Conservation (phyloP, 2,797 vertebrate genomes). For the Poecile montanus region DNA sequence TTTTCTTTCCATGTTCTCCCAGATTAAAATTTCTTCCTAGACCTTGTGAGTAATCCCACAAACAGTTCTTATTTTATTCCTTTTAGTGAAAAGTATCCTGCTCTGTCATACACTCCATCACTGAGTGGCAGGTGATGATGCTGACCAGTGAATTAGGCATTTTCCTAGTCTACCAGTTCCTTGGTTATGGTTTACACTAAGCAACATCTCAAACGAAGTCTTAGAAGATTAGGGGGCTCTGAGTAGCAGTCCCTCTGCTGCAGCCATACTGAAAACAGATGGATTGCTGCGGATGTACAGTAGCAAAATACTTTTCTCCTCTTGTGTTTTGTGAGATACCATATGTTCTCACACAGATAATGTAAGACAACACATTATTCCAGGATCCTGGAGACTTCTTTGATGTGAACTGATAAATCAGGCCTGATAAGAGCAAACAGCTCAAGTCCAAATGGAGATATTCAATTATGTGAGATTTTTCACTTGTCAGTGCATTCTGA, state of each 20-base stretch:
- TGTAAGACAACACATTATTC: constrained; percentile 3
- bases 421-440: constrained; percentile 59
- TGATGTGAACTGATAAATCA: constrained; percentile 62
- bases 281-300: background rate
- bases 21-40: background rate
- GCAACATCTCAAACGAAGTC: background rate
- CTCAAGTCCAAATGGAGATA: constrained; percentile 48
- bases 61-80: background rate
- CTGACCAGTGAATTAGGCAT: background rate
- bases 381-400: constrained; percentile 4
- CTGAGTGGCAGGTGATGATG: background rate
- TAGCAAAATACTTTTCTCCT: constrained; percentile 1
- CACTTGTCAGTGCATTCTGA: constrained; percentile 36
- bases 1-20: background rate
- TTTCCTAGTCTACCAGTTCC: background rate
- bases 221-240: background rate
- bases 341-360: background rate
- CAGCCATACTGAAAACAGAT: background rate
- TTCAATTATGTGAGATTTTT: constrained; percentile 43
- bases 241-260: background rate
- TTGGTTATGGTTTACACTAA: background rate
- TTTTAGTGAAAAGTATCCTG: background rate
- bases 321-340: background rate
- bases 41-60: background rate
- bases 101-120: background rate